Conservation (phyloP, 2,888 invertebrate species). For the Troilus luridus region DNA sequence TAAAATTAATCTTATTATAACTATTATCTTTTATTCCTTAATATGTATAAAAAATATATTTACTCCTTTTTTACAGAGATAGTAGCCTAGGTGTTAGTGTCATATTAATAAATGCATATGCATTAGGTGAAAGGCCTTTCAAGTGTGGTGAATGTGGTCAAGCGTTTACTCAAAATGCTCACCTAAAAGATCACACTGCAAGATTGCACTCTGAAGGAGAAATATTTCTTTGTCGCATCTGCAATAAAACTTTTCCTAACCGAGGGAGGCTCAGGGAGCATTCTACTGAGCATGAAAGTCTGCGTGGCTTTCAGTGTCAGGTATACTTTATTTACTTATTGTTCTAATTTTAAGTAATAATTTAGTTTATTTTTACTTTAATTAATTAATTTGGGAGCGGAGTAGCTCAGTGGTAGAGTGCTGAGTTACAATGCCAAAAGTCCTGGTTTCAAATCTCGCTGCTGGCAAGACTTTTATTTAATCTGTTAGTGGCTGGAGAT, state of each 20-base stretch:
- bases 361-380: too few relatives aligned
- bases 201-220: constrained; percentile 62
- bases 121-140: constrained; percentile 64
- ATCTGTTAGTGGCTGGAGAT: too few relatives aligned
- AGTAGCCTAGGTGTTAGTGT: constrained; percentile 31
- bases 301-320: constrained; percentile 61
- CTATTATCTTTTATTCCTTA: neutral
- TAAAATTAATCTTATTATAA: neutral
- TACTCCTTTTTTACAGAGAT: constrained; percentile 38
- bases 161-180: constrained; percentile 64
- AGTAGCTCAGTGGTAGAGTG: too few relatives aligned
- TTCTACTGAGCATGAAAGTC: constrained; percentile 61
- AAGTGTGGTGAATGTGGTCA: constrained; percentile 63
- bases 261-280: constrained; percentile 61
- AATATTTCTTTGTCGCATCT: constrained; percentile 63
- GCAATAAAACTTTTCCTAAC: constrained; percentile 63
- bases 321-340: neutral
- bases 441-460: too few relatives aligned
- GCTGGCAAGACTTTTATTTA: too few relatives aligned
- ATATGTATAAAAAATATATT: neutral
- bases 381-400: too few relatives aligned
- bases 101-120: constrained; percentile 43
- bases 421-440: too few relatives aligned
- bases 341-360: too few relatives aligned
- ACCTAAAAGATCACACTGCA: constrained; percentile 64